Percentiles rank a stretch among this genome's conserved stretches.
Evolutionary conservation across 92 coral and sea anemone species (phyloP).

Genomic region (Phymanthus crucifer): DNA sequence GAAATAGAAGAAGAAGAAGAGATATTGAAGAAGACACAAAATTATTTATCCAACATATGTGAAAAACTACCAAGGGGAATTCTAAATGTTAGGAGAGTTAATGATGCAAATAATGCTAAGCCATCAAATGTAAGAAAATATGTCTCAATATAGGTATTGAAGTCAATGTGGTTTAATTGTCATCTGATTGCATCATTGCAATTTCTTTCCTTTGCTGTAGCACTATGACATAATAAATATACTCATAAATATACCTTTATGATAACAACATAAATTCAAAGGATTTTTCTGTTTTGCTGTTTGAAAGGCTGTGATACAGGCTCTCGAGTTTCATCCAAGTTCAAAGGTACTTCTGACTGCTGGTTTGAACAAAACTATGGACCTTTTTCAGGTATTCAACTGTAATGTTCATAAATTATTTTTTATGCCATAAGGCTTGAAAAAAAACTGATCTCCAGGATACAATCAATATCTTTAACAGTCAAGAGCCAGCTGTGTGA

Average conservation of each 20-base stretch:
- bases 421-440: not conserved
- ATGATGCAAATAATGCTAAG: conserved; percentile 86
- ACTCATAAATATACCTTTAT: no score
- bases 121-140: conserved; percentile 73
- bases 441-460: no score
- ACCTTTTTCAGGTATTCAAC: conserved; percentile 78
- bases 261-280: not conserved
- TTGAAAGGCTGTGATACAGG: conserved; percentile 68
- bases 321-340: conserved; percentile 94
- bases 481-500: no score
- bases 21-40: conserved; percentile 81
- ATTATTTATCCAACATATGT: conserved; percentile 56
- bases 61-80: conserved; percentile 77
- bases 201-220: not conserved
- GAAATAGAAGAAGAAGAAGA: conserved; percentile 73
- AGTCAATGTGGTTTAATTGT: not conserved
- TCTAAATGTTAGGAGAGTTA: conserved; percentile 70
- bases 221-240: no score
- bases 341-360: conserved; percentile 90
- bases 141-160: not conserved
- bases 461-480: no score
- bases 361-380: conserved; percentile 86
- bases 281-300: not conserved
- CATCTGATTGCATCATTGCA: not conserved
- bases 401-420: not conserved